Evolutionary conservation across 2,888 invertebrate genomes (phyloP), one percentile per base, ranked within the genome.

Genomic region (Hydriomena furcata): DNA sequence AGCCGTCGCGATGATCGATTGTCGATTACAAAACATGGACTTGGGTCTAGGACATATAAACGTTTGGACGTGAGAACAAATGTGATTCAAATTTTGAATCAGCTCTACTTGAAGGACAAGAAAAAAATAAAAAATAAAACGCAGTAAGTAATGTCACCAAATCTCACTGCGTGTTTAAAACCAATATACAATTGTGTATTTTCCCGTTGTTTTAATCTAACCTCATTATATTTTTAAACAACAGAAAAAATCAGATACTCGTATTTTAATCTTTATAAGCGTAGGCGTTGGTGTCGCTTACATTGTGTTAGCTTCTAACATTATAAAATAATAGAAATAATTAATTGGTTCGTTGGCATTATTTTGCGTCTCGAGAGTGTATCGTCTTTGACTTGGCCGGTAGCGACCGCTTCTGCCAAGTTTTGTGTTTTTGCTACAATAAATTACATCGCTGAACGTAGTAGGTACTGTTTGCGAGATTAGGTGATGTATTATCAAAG

Each of bases 1-100:
- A 50, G 55, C 54, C 63, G 76, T 71, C 76, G 48, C 56, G 61
- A 69, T 79, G 78, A 81, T 82, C 66, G 78, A 82, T 81, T 63
- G 66, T 60, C 52, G 58, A 40, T 55, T 46, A 53, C 64, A 63
- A 65, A 63, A 60, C 60, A 48, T 21, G 21, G 30, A 32, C 40
- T 41, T 25, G 38, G 12, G 10, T 36, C 31, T 28, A 10, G 38
- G 7, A 30, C 24, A 1, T 21, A 7, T 20, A 8, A 47, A 6
- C 20, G 10, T 24, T 28, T 47, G 38, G 52, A 47, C 21, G 7
- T 13, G 8, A 20, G 24, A 28, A 12, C 11, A 20, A 35, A 2
- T 10, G 17, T 0, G 35, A 23, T 21, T 1, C 34, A 20, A 0
- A 7, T 7, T 13, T 27, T 4, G 5, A 12, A 11, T 11, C 7